Evolutionary conservation across 2,888 invertebrate species (phyloP).

Genomic region (Drosophila mimica): DNA sequence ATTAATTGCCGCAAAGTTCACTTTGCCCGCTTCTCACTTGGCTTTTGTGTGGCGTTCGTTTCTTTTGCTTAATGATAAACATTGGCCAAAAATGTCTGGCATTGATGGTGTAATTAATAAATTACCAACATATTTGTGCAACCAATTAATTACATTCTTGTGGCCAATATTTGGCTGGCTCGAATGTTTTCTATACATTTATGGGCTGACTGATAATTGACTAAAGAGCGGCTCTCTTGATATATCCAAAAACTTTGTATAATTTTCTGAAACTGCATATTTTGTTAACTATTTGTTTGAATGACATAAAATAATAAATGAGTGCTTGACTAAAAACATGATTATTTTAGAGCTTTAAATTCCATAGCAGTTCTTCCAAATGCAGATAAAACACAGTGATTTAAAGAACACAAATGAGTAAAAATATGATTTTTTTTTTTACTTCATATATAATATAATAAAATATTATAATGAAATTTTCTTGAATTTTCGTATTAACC

Average conservation of each 20-base stretch:
- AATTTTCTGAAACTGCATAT: constrained; percentile 3
- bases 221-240: background rate
- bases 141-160: constrained; percentile 73
- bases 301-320: background rate
- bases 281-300: constrained; percentile 3
- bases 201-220: constrained; percentile 12
- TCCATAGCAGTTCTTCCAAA: background rate
- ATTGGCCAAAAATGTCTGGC: constrained; percentile 54
- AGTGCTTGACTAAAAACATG: background rate
- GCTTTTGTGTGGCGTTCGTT: constrained; percentile 17
- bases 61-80: constrained; percentile 44
- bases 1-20: constrained; percentile 62
- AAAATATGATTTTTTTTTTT: background rate
- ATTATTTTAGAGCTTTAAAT: background rate
- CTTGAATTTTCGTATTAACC: background rate
- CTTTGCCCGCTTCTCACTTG: constrained; percentile 7
- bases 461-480: background rate
- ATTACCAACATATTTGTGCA: constrained; percentile 65
- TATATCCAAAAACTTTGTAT: background rate
- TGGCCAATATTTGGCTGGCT: constrained; percentile 1
- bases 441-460: background rate
- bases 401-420: background rate
- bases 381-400: background rate
- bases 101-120: constrained; percentile 74
- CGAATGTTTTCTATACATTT: constrained; percentile 28